phyloP scores from a whole-genome alignment of 2,888 invertebrate species.

The Microchrysa polita region DNA sequence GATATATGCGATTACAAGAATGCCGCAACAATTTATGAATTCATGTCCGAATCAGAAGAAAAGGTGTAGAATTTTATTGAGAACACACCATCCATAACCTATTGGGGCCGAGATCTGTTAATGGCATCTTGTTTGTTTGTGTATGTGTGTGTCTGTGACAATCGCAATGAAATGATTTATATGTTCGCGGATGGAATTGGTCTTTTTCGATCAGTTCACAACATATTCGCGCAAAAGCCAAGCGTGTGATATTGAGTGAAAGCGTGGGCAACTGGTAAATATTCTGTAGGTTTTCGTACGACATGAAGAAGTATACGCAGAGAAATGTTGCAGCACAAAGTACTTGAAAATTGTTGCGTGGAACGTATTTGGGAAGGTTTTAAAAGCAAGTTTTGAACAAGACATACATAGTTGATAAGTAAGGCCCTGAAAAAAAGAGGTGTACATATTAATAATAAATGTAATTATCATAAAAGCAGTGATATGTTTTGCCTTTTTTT shows the following conservation, averaged over 20 bases:
- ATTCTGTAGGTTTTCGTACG: not conserved
- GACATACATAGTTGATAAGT: too few species aligned
- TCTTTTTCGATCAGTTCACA: not conserved
- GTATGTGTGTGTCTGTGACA: conserved; percentile 10
- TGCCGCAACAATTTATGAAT: conserved; percentile 37
- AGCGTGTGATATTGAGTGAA: conserved; percentile 6
- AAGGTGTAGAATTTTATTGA: conserved; percentile 41
- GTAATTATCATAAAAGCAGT: too few species aligned
- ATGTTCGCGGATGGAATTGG: conserved; percentile 15
- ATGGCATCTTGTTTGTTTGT: conserved; percentile 27
- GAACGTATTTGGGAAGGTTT: too few species aligned
- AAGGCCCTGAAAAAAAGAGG: too few species aligned
- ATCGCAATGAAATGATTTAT: conserved; percentile 42
- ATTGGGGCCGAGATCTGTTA: conserved; percentile 16
- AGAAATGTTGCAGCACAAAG: not conserved
- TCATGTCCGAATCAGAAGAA: conserved; percentile 45
- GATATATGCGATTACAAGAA: conserved; percentile 40
- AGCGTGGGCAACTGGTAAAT: conserved; percentile 26
- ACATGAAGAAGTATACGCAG: too few species aligned
- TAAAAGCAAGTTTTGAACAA: too few species aligned
- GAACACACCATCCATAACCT: conserved; percentile 19
- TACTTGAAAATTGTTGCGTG: not conserved
- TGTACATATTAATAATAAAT: too few species aligned
- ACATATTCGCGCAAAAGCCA: not conserved
- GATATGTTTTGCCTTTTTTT: too few species aligned